Base-by-base conservation (phyloP, 2,797 vertebrate species). In the Epinephelus coioides region DNA sequence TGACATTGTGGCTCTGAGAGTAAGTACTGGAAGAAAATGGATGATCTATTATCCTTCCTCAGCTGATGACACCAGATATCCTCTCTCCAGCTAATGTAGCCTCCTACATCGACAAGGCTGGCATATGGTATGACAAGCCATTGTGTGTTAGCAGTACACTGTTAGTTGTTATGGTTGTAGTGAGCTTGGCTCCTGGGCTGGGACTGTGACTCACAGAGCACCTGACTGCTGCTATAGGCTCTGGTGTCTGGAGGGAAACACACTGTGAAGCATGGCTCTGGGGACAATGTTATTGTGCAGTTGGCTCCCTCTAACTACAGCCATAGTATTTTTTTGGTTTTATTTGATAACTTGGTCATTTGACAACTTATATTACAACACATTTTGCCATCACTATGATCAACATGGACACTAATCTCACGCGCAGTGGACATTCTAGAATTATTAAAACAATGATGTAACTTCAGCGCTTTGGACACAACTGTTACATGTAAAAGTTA, bases 171-270 rank as follows among this genome's bases (percentile, higher is more conserved):
- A 65, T 54, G 72, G 69, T 15, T 66, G n/a, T 4, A 5, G 11
- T 21, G 72, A 54, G 50, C 11, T 21, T 10, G 38, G 15, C 59
- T 59, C 10, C 46, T 55, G 2, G 67, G 59, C 69, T 54, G 83
- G 44, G 71, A 86, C 72, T 51, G 4, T n/a, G 27, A 59, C 23
- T 43, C 68, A 46, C 56, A 46, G 60, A 47, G 25, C 69, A 70
- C 66, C 30, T 74, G 61, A 69, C 59, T 70, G 72, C 55, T 47
- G 70, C 72, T 50, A 8, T 17, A 13, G 34, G 64, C 40, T 19
- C 30, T 0, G 23, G 15, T 13, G 59, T 70, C 78, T 40, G 56
- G 17, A 50, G 68, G 47, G 49, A 47, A 18, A 60, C 19, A 30
- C 25, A 34, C 34, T 21, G 50, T 47, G 46, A 78, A 8, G 44